phyloP scores from a whole-genome alignment of 2,888 invertebrate species.

The Tenthredo livida region DNA sequence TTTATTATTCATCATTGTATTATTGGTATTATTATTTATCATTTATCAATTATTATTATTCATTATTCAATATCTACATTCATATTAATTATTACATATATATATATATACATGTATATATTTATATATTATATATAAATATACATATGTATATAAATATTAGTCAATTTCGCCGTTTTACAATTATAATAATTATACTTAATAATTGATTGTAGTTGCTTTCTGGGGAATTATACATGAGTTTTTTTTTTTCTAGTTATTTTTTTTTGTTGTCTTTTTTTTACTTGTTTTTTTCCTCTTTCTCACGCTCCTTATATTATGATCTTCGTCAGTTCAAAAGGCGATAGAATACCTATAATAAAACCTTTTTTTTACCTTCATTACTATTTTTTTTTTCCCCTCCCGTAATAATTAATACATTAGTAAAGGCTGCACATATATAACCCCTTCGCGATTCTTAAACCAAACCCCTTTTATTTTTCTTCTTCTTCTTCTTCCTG shows the following conservation, averaged over 20 bases:
- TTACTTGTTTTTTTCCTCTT: not conserved
- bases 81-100: conserved; percentile 41
- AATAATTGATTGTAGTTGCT: conserved; percentile 74
- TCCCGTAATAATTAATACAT: conserved; percentile 48
- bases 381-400: conserved; percentile 38
- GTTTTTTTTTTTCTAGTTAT: not conserved
- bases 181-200: conserved; percentile 63
- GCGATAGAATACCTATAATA: conserved; percentile 47
- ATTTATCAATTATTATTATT: conserved; percentile 22
- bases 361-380: conserved; percentile 41
- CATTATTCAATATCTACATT: conserved; percentile 49
- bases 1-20: conserved; percentile 8
- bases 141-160: conserved; percentile 1
- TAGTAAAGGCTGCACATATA: conserved; percentile 6
- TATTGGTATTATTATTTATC: not conserved
- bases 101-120: conserved; percentile 48
- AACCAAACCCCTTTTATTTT: not conserved
- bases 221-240: conserved; percentile 54
- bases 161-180: conserved; percentile 30
- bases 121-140: not conserved
- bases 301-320: too few species aligned
- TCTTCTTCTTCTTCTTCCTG: too few species aligned
- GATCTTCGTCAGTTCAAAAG: conserved; percentile 31
- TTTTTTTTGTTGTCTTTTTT: not conserved
- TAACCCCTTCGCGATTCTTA: not conserved